A percentile compares a stretch with the other conserved stretches of the same genome.
phyloP scores from a whole-genome alignment of 2,888 invertebrate genomes.

The Hirtodrosophila trivittata region DNA sequence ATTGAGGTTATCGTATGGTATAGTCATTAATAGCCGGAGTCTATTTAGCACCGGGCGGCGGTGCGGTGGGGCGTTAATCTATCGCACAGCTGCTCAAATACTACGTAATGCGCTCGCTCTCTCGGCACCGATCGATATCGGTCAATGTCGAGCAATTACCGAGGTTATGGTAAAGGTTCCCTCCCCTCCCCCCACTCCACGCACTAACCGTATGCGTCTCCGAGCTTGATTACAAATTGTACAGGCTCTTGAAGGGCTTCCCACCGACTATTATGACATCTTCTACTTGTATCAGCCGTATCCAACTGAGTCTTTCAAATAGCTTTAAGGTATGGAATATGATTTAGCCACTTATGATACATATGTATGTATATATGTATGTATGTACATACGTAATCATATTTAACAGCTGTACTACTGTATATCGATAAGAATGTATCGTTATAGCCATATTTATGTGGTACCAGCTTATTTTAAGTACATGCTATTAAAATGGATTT shows the following conservation, averaged over 20 bases:
- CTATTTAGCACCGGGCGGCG: background rate
- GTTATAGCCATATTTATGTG: too few relatives aligned
- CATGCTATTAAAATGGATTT: too few relatives aligned
- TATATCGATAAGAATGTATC: too few relatives aligned
- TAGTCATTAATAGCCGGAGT: background rate
- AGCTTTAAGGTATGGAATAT: constrained; percentile 1
- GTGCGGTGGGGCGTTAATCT: background rate
- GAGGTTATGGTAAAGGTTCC: constrained; percentile 24
- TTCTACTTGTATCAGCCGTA: background rate
- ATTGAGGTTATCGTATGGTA: background rate
- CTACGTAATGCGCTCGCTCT: constrained; percentile 14
- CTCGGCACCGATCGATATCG: constrained; percentile 43
- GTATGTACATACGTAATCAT: constrained; percentile 1
- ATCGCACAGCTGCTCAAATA: constrained; percentile 10
- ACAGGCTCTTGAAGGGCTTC: constrained; percentile 37
- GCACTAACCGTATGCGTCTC: background rate
- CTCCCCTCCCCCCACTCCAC: background rate
- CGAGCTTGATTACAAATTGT: constrained; percentile 29
- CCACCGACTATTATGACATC: constrained; percentile 7
- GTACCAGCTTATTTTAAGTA: too few relatives aligned
- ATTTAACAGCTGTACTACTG: too few relatives aligned
- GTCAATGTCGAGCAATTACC: constrained; percentile 51
- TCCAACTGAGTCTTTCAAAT: constrained; percentile 1
- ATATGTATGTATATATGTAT: constrained; percentile 3
- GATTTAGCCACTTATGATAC: background rate